Conservation (phyloP, 2,888 invertebrate species). For the Campoplex nolae region DNA sequence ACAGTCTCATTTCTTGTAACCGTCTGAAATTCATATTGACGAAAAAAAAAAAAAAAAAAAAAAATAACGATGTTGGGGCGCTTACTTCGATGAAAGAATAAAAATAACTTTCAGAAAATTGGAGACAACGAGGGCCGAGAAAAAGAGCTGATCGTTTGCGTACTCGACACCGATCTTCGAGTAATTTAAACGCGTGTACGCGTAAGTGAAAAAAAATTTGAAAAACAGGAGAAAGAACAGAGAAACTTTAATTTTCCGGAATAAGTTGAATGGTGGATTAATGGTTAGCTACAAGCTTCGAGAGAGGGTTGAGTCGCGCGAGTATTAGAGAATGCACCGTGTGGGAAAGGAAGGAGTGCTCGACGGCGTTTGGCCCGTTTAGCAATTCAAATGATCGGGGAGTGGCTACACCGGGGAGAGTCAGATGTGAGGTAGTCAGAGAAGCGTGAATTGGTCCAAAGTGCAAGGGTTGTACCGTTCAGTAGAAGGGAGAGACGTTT, state of each 20-base stretch:
- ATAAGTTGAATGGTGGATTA: constrained; percentile 52
- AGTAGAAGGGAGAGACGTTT: constrained; percentile 1
- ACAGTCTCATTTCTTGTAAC: neutral
- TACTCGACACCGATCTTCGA: neutral
- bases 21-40: neutral
- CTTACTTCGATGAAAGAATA: neutral
- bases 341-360: constrained; percentile 31
- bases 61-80: neutral
- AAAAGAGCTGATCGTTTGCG: neutral
- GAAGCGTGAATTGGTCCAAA: constrained; percentile 57
- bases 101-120: no score
- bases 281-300: constrained; percentile 6
- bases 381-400: constrained; percentile 64
- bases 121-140: neutral
- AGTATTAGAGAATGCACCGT: constrained; percentile 12
- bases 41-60: no score
- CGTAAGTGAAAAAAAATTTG: neutral
- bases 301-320: constrained; percentile 27
- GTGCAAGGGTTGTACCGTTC: constrained; percentile 50
- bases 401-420: constrained; percentile 24
- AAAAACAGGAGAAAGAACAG: neutral
- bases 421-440: constrained; percentile 29
- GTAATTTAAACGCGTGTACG: neutral
- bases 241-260: constrained; percentile 36
- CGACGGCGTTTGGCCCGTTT: constrained; percentile 52